Conservation (phyloP, 2,888 invertebrate genomes). For the Tetanocera ferruginea region DNA sequence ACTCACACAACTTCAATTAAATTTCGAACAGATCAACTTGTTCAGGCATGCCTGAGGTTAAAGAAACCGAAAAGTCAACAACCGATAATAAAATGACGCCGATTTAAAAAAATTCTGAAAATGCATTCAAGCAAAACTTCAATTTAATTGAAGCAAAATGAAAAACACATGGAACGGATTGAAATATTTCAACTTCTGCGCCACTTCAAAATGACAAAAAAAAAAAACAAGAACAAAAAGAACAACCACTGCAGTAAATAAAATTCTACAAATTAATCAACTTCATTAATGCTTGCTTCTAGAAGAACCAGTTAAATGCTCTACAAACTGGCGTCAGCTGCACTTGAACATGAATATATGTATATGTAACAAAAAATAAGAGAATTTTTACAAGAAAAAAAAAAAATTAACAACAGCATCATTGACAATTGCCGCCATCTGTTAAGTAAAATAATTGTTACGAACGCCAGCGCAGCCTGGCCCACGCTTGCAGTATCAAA, state of each 20-base stretch:
- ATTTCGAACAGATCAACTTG: too few species aligned
- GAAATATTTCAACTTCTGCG: conserved; percentile 30
- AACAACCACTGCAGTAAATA: background rate
- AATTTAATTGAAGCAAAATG: background rate
- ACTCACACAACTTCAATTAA: too few species aligned
- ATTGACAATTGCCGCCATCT: background rate
- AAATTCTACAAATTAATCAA: background rate
- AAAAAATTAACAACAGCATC: background rate
- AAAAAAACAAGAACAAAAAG: conserved; percentile 4
- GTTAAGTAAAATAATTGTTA: background rate
- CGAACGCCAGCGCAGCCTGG: background rate
- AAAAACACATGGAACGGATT: conserved; percentile 5
- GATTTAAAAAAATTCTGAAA: conserved; percentile 11
- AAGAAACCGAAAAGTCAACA: too few species aligned
- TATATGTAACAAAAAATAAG: background rate
- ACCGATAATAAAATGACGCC: background rate
- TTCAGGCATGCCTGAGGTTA: too few species aligned
- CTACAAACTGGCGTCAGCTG: conserved; percentile 7
- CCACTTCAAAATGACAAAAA: conserved; percentile 8
- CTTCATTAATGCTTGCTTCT: background rate
- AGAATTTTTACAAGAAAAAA: background rate
- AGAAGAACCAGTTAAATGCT: background rate
- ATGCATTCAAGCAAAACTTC: conserved; percentile 1
- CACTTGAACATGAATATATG: background rate
- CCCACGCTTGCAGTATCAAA: too few species aligned